Base-by-base conservation (phyloP, 2,113 vertebrate species). In the Alouatta palliata region DNA sequence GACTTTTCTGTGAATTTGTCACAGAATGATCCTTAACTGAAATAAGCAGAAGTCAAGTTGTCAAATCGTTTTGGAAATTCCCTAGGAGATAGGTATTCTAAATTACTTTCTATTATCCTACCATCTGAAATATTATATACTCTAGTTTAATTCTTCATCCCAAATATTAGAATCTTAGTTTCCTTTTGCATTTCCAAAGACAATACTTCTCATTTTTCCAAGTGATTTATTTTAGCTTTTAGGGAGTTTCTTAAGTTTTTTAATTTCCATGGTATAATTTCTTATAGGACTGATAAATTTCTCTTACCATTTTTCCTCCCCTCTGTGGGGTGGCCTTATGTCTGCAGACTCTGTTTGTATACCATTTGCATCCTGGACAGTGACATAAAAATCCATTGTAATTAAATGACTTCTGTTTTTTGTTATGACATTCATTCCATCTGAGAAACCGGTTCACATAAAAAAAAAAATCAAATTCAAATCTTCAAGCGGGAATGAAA, bases 1-100 rank as follows among this genome's bases (percentile, higher is more conserved):
- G 90, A 97, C 98, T 97, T 0, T 97, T 97, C 97, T 98, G 97
- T 98, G 87, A 98, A 80, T 95, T 81, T 89, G 35, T 94, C 97
- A 94, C 96, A 97, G 97, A 97, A 56, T 70, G 49, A 58, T 91
- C 35, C 71, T 96, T 96, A 97, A 91, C 35, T 89, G 88, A 96
- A 97, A 92, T 61, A 96, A 92, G 17, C 85, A 92, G 47, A 93
- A 68, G 37, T 95, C 90, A 91, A 68, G 37, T 95, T 87, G 90
- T 94, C 32, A 93, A 43, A 80, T 79, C 94, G 45, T 97, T 95
- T 97, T 81, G 91, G 92, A 95, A 92, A 94, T 85, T 90, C 94
- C 96, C 90, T 87, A 43, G 86, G 54, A 92, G 27, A 81, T 92
- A 96, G 70, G 5, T 97, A 71, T 90, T 92, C 77, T 66, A 73